Base-by-base conservation (phyloP, 2,888 invertebrate genomes). In the Dasypogon diadema region DNA sequence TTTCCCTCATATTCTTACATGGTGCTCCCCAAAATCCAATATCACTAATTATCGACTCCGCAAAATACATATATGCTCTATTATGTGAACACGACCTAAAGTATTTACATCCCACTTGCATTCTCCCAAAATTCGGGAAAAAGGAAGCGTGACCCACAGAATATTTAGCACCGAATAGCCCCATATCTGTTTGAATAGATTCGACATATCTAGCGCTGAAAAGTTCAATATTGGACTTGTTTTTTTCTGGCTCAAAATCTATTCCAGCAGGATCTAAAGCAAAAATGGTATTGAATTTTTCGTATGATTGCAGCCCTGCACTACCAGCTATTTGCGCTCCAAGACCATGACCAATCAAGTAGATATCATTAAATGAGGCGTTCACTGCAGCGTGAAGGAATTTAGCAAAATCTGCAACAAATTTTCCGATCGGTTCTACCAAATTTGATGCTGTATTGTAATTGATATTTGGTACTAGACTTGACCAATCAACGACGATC, bases 401-500 rank as follows among this genome's bases (percentile, higher is more conserved):
- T 18, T n/a, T 18, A n/a, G 42, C 24, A 37, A 73, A 73, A n/a
- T 56, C 56, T 14, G 37, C 56, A n/a, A 74, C 26, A 10, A 58
- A 2, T 26, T 37, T 24, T 58, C 56, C 73, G 12, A 58, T 34
- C 37, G 10, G 18, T 8, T 26, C 51, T 3, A 70, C 54, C 12
- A 51, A 24, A 5, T 54, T 30, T 12, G 34, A 30, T 10, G 54
- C 34, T 6, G 10, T 12, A 16, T 46, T 21, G 48, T 48, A 68
- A 8, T 16, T 21, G 16, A 37, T 24, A 6, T 54, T 14, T 5
- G 42, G 16, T 16, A 30, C 70, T n/a, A 34, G 5, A 21, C 34
- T 54, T 2, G 87, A 87, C 88, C 89, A 89, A 80, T 89, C 89
- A n/a, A 89, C 87, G 0, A 88, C 87, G 58, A 89, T 87, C 56